A percentile compares a stretch with the other conserved stretches of the same genome.
These are phyloP conservation scores for Schizaphis graminum DNA, from an alignment of 2,888 invertebrate species.

Conservation along the genomic window DNA sequence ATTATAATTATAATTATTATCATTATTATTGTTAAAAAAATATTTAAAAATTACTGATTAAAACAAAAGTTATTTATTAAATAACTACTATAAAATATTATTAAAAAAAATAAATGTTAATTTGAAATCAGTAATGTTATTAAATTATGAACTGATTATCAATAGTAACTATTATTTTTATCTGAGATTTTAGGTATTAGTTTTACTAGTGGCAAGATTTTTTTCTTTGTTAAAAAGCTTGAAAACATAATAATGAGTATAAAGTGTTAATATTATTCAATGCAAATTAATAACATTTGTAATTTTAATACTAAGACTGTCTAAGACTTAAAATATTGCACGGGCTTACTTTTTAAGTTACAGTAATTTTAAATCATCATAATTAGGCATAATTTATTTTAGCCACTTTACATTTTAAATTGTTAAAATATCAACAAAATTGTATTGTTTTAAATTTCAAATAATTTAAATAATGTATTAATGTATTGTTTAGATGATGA, in stretches of 20 bases:
- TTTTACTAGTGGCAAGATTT: not conserved
- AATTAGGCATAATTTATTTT: not conserved
- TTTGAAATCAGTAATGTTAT: constrained; percentile 41
- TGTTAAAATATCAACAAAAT: not conserved
- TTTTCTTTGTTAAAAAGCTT: not conserved
- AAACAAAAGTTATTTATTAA: not conserved
- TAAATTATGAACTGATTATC: constrained; percentile 48
- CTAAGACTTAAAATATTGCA: not conserved
- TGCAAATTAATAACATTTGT: not conserved
- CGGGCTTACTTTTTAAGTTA: not conserved
- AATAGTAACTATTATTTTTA: constrained; percentile 24
- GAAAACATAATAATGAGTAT: not conserved
- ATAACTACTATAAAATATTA: not conserved
- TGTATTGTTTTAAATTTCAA: not conserved
- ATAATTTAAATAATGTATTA: not conserved
- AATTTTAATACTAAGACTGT: not conserved
- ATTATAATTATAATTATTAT: not conserved
- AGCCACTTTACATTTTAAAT: not conserved
- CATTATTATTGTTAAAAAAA: not conserved
- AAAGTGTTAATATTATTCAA: not conserved
- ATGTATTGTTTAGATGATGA: constrained; percentile 34
- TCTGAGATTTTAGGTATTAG: not conserved
- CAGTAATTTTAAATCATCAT: not conserved
- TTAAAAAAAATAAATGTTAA: not conserved
- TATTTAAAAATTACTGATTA: not conserved